Percentiles rank a stretch among this genome's conserved stretches.
phyloP scores from a whole-genome alignment of 2,113 vertebrate genomes.

The Loxodonta africana region DNA sequence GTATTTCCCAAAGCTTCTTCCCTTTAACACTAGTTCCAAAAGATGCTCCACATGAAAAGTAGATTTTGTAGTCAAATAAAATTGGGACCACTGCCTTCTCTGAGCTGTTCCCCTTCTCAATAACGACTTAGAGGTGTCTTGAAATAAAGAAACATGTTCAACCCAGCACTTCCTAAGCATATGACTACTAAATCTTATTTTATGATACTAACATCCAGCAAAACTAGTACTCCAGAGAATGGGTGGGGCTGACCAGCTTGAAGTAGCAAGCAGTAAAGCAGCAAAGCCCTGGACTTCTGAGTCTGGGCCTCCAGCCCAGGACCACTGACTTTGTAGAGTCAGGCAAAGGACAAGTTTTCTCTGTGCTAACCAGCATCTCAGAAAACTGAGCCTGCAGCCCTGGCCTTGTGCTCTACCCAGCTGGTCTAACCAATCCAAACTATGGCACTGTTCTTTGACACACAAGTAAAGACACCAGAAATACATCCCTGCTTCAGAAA shows the following conservation, averaged over 20 bases:
- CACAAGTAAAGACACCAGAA: slow-evolving; percentile 36
- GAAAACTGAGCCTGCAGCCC: not conserved
- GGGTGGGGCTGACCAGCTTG: not conserved
- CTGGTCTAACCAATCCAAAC: not conserved
- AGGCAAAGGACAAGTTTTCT: not conserved
- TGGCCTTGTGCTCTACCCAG: not conserved
- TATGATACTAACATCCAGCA: not conserved
- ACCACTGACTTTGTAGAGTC: not conserved
- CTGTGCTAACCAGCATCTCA: slow-evolving; percentile 11
- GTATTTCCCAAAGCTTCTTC: slow-evolving; percentile 21
- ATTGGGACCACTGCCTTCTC: not conserved
- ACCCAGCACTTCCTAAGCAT: not conserved
- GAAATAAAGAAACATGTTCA: not conserved
- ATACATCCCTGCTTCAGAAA: not conserved
- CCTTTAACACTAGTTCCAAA: slow-evolving; percentile 29
- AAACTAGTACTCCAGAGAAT: slow-evolving; percentile 33
- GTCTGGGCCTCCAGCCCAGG: not conserved
- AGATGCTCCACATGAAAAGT: not conserved
- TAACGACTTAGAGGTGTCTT: not conserved
- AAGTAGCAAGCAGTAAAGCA: not conserved
- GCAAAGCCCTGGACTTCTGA: not conserved
- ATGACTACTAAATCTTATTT: not conserved
- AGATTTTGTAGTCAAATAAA: not conserved
- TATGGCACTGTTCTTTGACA: not conserved
- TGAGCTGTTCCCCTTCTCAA: not conserved